Percentiles rank a stretch among this genome's conserved stretches.
phyloP scores from a whole-genome alignment of 1,140 invertebrate species.

The Megalopta genalis region DNA sequence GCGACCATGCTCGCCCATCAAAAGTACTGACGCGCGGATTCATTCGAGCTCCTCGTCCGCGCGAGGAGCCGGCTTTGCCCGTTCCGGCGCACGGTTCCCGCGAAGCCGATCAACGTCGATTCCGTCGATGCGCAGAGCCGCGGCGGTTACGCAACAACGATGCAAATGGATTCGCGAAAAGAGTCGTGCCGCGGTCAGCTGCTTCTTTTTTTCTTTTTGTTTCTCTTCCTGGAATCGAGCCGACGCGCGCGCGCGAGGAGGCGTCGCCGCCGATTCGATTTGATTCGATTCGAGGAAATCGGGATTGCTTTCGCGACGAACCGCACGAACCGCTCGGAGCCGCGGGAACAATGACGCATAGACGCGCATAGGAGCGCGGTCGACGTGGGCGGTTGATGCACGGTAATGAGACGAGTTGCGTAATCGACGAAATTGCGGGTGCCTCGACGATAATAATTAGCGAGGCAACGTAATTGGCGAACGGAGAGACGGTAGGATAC shows the following conservation, averaged over 20 bases:
- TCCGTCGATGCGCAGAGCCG: slow-evolving; percentile 10
- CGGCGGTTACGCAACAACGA: slow-evolving; percentile 25
- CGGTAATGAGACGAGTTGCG: slow-evolving; percentile 24
- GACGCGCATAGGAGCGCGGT: neutral
- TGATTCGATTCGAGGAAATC: neutral
- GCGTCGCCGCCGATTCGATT: slow-evolving; percentile 5
- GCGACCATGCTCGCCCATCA: neutral
- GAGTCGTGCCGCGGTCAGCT: slow-evolving; percentile 1
- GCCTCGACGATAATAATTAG: slow-evolving; percentile 26
- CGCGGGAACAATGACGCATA: neutral
- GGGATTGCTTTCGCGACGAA: too few relatives aligned
- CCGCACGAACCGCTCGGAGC: neutral
- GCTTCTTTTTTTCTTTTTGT: neutral
- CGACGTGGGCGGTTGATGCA: slow-evolving; percentile 4
- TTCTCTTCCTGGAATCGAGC: neutral
- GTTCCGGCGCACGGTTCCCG: too few relatives aligned
- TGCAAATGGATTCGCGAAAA: slow-evolving; percentile 37
- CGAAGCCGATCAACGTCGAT: neutral
- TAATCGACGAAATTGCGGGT: slow-evolving; percentile 41
- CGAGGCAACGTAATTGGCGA: slow-evolving; percentile 15
- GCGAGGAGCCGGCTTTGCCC: neutral
- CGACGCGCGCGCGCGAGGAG: neutral
- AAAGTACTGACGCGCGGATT: slow-evolving; percentile 22
- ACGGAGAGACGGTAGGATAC: slow-evolving; percentile 4
- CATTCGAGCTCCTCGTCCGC: neutral